phyloP scores from a whole-genome alignment of 2,888 invertebrate genomes.

The Coecobrya sp. region DNA sequence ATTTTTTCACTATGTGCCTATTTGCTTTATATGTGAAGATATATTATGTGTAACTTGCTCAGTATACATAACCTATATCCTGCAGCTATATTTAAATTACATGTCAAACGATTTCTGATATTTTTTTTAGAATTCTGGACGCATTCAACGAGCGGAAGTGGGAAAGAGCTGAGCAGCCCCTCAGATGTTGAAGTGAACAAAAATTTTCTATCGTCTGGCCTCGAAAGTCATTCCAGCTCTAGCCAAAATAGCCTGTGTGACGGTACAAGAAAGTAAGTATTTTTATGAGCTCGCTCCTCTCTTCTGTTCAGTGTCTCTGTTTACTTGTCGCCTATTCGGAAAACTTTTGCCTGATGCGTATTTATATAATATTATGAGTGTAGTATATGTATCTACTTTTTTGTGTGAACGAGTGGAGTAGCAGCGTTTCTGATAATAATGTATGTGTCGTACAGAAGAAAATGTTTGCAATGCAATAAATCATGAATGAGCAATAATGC shows the following conservation, averaged over 20 bases:
- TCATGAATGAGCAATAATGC: conserved; percentile 70
- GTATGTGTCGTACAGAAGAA: conserved; percentile 57
- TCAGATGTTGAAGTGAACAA: conserved; percentile 86
- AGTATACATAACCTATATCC: conserved; percentile 37
- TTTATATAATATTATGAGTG: neutral
- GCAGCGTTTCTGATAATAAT: conserved; percentile 31
- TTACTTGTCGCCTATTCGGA: conserved; percentile 8
- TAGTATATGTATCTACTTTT: too few relatives aligned
- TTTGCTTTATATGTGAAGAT: neutral
- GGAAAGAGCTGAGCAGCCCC: conserved; percentile 86
- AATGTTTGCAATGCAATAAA: conserved; percentile 71
- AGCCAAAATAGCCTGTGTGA: conserved; percentile 86
- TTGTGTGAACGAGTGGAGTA: conserved; percentile 9
- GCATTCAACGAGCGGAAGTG: conserved; percentile 84
- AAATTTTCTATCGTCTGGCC: conserved; percentile 84
- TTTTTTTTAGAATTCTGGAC: conserved; percentile 86
- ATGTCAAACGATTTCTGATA: conserved; percentile 46
- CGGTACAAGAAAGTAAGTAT: conserved; percentile 84
- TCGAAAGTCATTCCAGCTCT: conserved; percentile 86
- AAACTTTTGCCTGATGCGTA: conserved; percentile 11
- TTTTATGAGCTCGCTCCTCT: conserved; percentile 47
- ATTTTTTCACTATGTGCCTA: neutral
- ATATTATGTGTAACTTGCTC: neutral
- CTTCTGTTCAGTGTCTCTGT: conserved; percentile 5
- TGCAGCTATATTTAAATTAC: conserved; percentile 54